Percentiles rank a stretch among this genome's conserved stretches.
These are phyloP conservation scores for Tragelaphus imberbis DNA, from an alignment of 2,113 vertebrate genomes.

Conservation along the genomic window DNA sequence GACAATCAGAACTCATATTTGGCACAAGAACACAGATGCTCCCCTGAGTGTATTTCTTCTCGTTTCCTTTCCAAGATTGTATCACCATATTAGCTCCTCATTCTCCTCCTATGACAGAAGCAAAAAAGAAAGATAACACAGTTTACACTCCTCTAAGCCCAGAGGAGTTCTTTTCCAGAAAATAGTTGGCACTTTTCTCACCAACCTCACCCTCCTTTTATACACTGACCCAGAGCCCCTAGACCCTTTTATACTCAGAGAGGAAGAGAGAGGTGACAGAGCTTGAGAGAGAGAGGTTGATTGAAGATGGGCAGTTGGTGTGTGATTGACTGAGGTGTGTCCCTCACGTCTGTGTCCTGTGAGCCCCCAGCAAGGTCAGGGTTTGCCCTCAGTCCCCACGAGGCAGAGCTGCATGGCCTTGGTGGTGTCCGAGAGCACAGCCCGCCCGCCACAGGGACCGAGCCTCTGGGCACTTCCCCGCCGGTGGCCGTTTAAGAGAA, in stretches of 20 bases:
- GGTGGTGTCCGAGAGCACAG: neutral
- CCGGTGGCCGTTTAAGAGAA: neutral
- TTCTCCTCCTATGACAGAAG: neutral
- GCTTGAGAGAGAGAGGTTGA: neutral
- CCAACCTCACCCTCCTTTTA: neutral
- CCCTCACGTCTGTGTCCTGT: neutral
- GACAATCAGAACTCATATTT: neutral
- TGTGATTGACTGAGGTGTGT: neutral
- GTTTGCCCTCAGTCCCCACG: neutral
- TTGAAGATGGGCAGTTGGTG: accelerated
- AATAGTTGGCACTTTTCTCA: neutral
- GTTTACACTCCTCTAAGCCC: neutral
- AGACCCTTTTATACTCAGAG: neutral
- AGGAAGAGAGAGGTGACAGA: neutral
- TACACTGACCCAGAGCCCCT: neutral
- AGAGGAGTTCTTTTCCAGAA: neutral
- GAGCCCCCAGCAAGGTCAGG: neutral
- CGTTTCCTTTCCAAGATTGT: neutral
- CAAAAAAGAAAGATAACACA: neutral
- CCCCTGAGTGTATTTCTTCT: neutral
- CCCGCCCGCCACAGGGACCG: neutral
- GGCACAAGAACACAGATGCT: neutral
- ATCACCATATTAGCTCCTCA: neutral
- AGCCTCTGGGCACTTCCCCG: neutral
- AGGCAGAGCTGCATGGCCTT: neutral